These are phyloP conservation scores for Lagocephalus sceleratus DNA, from an alignment of 2,797 vertebrate genomes.

Conservation along the genomic window DNA sequence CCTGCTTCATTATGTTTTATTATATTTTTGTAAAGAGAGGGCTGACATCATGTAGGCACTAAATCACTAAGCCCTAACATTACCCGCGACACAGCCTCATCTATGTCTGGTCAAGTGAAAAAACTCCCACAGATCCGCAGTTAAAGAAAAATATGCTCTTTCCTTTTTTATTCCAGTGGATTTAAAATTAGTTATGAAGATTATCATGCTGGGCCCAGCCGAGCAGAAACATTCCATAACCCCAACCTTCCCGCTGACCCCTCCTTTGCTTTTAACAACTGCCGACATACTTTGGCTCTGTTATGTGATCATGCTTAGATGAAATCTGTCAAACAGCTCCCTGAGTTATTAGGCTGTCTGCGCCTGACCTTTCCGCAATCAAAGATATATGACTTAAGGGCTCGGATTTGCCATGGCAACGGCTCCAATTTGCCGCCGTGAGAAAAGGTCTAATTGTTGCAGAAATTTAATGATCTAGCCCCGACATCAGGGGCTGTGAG, in stretches of 20 bases:
- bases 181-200: constrained; percentile 97
- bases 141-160: constrained; percentile 48
- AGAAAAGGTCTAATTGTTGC: constrained; percentile 99
- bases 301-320: constrained; percentile 99
- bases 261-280: constrained; percentile 98
- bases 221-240: constrained; percentile 99
- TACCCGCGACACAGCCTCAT: constrained; percentile 51
- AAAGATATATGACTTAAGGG: constrained; percentile 99
- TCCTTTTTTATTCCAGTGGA: constrained; percentile 71
- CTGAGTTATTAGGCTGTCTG: constrained; percentile 99
- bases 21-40: constrained; percentile 31
- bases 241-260: constrained; percentile 97
- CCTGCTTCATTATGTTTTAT: constrained; percentile 27
- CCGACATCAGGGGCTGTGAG: constrained; percentile 99
- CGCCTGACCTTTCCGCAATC: constrained; percentile 99
- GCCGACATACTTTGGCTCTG: constrained; percentile 99
- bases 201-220: constrained; percentile 96
- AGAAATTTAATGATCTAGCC: constrained; percentile 99
- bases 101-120: constrained; percentile 46
- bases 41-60: constrained; percentile 42
- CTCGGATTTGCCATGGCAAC: constrained; percentile 99
- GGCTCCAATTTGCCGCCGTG: constrained; percentile 99
- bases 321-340: constrained; percentile 99
- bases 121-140: constrained; percentile 54
- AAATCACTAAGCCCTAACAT: constrained; percentile 61